Evolutionary conservation across 1,140 invertebrate species (phyloP).

Genomic region (Maconellicoccus hirsutus): DNA sequence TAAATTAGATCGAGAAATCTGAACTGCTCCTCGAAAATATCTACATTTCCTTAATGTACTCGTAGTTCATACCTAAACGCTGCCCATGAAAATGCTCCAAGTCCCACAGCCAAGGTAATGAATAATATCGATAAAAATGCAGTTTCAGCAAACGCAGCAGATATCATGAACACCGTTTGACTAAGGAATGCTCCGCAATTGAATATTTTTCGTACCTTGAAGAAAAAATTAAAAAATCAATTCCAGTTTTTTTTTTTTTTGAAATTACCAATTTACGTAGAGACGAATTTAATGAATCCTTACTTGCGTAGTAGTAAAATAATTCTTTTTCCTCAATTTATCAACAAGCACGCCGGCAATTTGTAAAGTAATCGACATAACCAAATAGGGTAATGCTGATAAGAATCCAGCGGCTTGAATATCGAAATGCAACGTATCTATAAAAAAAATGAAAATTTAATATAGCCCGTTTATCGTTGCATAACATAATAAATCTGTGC

Average conservation of each 20-base stretch:
- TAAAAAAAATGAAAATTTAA: too few species aligned
- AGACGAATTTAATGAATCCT: background rate
- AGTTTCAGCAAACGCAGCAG: conserved; percentile 54
- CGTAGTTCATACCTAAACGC: conserved; percentile 53
- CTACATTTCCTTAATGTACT: background rate
- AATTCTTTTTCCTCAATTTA: conserved; percentile 47
- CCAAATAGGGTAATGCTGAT: conserved; percentile 72
- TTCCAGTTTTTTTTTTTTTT: background rate
- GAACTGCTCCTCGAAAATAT: too few species aligned
- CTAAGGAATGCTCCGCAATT: conserved; percentile 65
- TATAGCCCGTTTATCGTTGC: too few species aligned
- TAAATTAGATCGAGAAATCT: too few species aligned
- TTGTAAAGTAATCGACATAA: conserved; percentile 69
- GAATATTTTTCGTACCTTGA: conserved; percentile 57
- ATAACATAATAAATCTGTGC: background rate
- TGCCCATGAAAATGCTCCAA: conserved; percentile 79
- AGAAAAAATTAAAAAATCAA: background rate
- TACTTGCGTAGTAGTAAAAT: conserved; percentile 55
- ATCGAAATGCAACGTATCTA: conserved; percentile 59
- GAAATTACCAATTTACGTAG: background rate
- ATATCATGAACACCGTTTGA: conserved; percentile 74
- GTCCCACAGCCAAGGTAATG: conserved; percentile 70
- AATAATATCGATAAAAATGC: conserved; percentile 54
- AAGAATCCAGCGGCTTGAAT: conserved; percentile 64
- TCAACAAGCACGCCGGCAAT: conserved; percentile 70